A percentile compares a stretch with the other conserved stretches of the same genome.
These are phyloP conservation scores for Podarcis siculus DNA, from an alignment of 2,797 vertebrate genomes.

Conservation along the genomic window DNA sequence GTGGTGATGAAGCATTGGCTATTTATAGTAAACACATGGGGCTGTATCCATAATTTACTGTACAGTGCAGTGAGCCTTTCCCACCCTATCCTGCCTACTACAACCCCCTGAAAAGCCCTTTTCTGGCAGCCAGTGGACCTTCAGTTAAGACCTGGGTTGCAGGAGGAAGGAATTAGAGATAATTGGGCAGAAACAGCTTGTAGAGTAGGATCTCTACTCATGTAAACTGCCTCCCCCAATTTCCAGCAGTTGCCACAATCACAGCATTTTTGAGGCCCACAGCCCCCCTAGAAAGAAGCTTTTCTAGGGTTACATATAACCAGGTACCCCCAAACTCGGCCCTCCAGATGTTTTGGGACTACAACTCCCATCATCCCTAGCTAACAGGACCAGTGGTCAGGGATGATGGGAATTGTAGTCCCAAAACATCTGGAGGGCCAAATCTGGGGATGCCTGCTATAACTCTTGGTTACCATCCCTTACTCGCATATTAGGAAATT, in stretches of 20 bases:
- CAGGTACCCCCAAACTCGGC: too few species aligned
- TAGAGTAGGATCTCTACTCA: not conserved
- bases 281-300: not conserved
- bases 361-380: too few species aligned
- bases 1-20: not conserved
- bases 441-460: too few species aligned
- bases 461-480: not conserved
- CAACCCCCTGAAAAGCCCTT: not conserved
- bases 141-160: not conserved
- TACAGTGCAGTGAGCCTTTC: not conserved
- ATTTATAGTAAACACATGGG: not conserved
- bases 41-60: not conserved
- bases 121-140: not conserved
- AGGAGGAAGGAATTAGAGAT: not conserved
- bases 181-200: not conserved
- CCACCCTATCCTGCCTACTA: not conserved
- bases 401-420: too few species aligned
- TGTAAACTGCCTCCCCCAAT: not conserved
- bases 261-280: not conserved
- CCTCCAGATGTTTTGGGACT: too few species aligned
- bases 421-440: too few species aligned
- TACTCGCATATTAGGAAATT: not conserved
- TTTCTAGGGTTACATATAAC: not conserved
- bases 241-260: not conserved
- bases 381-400: too few species aligned